Evolutionary conservation across 2,113 vertebrate genomes (phyloP), one percentile per base, ranked within the genome.

Genomic region (Pterocles gutturalis): DNA sequence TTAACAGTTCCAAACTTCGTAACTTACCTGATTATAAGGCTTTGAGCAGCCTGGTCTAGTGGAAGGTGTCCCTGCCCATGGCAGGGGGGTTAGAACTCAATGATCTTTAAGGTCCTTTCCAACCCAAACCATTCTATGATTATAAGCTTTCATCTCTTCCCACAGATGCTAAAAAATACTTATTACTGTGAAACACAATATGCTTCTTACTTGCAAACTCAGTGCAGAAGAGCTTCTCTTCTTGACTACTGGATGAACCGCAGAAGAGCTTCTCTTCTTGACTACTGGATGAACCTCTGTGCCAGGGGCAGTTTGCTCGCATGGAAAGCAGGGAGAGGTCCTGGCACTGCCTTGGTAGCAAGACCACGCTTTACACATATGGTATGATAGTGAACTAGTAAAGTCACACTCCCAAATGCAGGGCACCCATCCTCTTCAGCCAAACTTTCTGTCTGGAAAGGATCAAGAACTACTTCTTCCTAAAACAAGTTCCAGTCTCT

Each of bases 291-390:
- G n/a, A 58, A 24, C 54, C 19, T 54, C 26, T 31, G 65, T 1
- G 4, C 64, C 31, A 26, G 51, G 57, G 60, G 7, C 29, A 18
- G 48, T 38, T 51, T 41, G 25, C 20, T 46, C 41, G 15, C n/a
- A 1, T 43, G 11, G 9, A 9, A 7, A 20, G 49, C 67, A 21
- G 43, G 2, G 3, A 2, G 45, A 8, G 49, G 65, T 13, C 36
- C 53, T 51, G 4, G 22, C 4, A 0, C n/a, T 3, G 11, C 57
- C 33, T 13, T 13, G 26, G 6, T 80, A 24, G 43, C 24, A 3
- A 5, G 33, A 5, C 3, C 48, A 11, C 1, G 4, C 31, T 20
- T 31, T 15, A 51, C 34, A 3, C 4, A 2, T 8, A n/a, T 1
- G 0, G 17, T 11, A 12, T 2, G 19, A n/a, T 3, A 22, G 36